phyloP scores from a whole-genome alignment of 2,797 vertebrate genomes.

The Eidolon dupreanum region DNA sequence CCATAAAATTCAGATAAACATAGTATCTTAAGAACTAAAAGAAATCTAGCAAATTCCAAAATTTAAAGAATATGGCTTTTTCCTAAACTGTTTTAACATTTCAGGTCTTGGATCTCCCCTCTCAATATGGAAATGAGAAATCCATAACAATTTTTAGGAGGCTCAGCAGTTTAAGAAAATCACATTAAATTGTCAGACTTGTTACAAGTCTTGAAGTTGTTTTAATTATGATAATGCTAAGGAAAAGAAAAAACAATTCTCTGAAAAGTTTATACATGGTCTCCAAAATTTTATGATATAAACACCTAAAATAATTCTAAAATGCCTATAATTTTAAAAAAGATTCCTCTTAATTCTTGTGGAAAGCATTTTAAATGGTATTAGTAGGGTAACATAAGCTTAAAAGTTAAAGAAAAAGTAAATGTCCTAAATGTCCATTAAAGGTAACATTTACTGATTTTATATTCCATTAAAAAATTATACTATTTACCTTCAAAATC shows the following conservation, averaged over 20 bases:
- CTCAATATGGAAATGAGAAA: neutral
- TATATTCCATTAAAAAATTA: neutral
- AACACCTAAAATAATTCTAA: constrained; percentile 34
- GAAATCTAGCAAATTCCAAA: neutral
- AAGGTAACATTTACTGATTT: constrained; percentile 6
- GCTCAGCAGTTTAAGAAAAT: neutral
- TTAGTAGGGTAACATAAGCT: neutral
- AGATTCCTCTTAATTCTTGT: neutral
- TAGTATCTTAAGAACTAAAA: neutral
- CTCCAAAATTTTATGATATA: neutral
- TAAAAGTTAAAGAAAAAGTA: constrained; percentile 27
- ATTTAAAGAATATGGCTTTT: neutral
- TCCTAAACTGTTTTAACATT: neutral
- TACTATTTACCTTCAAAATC: constrained; percentile 95
- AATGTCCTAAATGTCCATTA: constrained; percentile 14
- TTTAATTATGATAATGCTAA: constrained; percentile 24
- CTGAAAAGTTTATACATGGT: neutral
- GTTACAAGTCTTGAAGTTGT: neutral
- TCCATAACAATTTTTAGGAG: neutral
- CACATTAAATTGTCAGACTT: constrained; percentile 11
- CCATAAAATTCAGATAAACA: neutral
- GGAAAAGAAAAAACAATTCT: neutral
- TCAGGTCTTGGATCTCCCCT: neutral
- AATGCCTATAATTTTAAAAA: neutral
- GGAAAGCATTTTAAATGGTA: neutral